These are phyloP conservation scores for Poeciliopsis infans DNA, from an alignment of 2,797 vertebrate genomes.

Conservation along the genomic window DNA sequence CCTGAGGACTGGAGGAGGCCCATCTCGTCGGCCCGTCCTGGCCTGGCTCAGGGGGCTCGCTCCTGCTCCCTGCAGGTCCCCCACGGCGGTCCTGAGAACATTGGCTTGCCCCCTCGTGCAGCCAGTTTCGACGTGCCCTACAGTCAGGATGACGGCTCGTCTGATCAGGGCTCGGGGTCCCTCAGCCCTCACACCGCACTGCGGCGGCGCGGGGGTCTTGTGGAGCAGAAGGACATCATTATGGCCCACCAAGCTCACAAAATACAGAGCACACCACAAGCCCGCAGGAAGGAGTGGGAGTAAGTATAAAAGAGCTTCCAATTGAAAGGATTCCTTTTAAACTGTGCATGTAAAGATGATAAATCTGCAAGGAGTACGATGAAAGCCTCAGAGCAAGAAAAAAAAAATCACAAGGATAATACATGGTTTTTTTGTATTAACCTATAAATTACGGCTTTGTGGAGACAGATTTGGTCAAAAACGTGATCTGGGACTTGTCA, in stretches of 20 bases:
- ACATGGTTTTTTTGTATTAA: conserved; percentile 29
- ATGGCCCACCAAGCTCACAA: conserved; percentile 89
- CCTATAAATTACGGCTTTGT: conserved; percentile 6
- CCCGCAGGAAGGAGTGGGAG: conserved; percentile 89
- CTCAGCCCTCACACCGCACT: conserved; percentile 72
- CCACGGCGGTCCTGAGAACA: conserved; percentile 71
- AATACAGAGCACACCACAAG: conserved; percentile 88
- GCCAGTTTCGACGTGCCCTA: conserved; percentile 85
- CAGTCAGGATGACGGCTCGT: conserved; percentile 59
- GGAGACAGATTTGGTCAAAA: not conserved
- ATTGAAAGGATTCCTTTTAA: conserved; percentile 57
- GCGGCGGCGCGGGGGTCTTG: conserved; percentile 84
- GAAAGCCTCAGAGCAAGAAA: conserved; percentile 31
- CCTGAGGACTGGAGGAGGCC: conserved; percentile 84
- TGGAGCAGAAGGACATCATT: conserved; percentile 88
- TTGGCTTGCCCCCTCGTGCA: conserved; percentile 77
- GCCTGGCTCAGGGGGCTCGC: conserved; percentile 78
- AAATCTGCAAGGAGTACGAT: conserved; percentile 55
- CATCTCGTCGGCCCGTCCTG: conserved; percentile 56
- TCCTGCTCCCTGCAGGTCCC: conserved; percentile 87
- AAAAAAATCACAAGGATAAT: not conserved
- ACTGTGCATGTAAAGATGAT: conserved; percentile 55
- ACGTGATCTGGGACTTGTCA: conserved; percentile 14
- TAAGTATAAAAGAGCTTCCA: conserved; percentile 78
- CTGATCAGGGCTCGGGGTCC: conserved; percentile 71